Base-by-base conservation (phyloP, 53 echinoderm and acorn worm species). In the Glandiceps talaboti region DNA sequence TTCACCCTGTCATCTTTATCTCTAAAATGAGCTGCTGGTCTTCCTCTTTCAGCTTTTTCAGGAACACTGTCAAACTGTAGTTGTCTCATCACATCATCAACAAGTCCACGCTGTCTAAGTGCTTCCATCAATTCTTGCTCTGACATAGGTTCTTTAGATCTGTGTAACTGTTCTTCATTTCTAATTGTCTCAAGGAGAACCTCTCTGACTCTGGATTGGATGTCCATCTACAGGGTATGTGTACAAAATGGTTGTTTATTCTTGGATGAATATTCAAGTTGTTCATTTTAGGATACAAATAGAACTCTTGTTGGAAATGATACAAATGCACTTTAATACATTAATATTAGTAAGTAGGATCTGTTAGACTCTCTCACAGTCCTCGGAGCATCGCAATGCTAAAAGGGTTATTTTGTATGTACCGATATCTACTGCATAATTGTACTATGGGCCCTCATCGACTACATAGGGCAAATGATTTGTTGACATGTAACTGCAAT, bases 81-180 rank as follows among this genome's bases (percentile, higher is more conserved):
- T 80, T 87, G 86, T 25, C 77, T 85, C 91, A 97, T 92, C 82
- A 97, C 87, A 32, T 93, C 93, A 78, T 96, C 96, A 6, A 93
- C 84, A 32, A 93, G 79, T 45, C 97, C 97, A 76, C 85, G 84
- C 27, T 89, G 86, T 26, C 88, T 84, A 27, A 93, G 84, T 25
- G 89, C 89, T 45, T 89, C 83, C 25, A 93, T 77, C 20, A 93
- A 78, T 75, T 93, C 91, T 73, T 85, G 89, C 74, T 97, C 97
- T 28, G 90, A 84, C 73, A 74, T 84, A 33, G 32, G 79, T 14
- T 73, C 33, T 30, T 14, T 75, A 26, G 20, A 33, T 30, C 30
- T 33, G 30, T 31, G 28, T 1, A 75, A 80, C 32, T 75, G 77
- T 30, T 33, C 74, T 14, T 87, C 87, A 0, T 87, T 87, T 0